phyloP scores from a whole-genome alignment of 2,888 invertebrate species.

The Caenorhabditis sp. region DNA sequence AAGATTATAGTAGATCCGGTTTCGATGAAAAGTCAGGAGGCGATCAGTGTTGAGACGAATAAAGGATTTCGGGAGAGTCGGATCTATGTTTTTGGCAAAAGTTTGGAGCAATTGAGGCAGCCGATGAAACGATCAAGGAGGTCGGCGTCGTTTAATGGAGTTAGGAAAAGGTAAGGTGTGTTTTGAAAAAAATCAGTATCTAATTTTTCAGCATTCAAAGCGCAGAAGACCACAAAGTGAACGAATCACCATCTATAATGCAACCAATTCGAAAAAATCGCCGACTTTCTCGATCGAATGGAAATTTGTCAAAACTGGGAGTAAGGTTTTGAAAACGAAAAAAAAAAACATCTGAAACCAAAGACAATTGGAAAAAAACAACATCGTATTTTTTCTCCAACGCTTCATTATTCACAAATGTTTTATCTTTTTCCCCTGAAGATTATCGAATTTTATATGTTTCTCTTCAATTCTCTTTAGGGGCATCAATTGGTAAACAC shows the following conservation, averaged over 20 bases:
- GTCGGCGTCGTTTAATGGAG: conserved; percentile 35
- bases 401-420: too few relatives aligned
- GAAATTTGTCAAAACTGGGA: conserved; percentile 15
- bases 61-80: conserved; percentile 23
- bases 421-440: too few relatives aligned
- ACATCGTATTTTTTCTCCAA: too few relatives aligned
- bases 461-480: too few relatives aligned
- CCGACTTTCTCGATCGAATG: conserved; percentile 31
- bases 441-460: too few relatives aligned
- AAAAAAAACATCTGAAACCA: too few relatives aligned
- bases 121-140: conserved; percentile 24
- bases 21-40: conserved; percentile 10
- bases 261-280: not conserved
- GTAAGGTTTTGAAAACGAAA: too few relatives aligned
- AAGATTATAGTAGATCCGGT: conserved; percentile 25
- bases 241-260: not conserved
- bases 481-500: too few relatives aligned
- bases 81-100: conserved; percentile 23
- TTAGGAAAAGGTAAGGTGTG: conserved; percentile 15
- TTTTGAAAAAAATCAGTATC: conserved; percentile 1
- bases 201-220: conserved; percentile 4
- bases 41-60: not conserved
- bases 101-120: conserved; percentile 16
- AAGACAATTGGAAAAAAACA: too few relatives aligned
- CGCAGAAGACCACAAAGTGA: conserved; percentile 1